phyloP scores from a whole-genome alignment of 2,797 vertebrate species.

The Chiloscyllium punctatum region DNA sequence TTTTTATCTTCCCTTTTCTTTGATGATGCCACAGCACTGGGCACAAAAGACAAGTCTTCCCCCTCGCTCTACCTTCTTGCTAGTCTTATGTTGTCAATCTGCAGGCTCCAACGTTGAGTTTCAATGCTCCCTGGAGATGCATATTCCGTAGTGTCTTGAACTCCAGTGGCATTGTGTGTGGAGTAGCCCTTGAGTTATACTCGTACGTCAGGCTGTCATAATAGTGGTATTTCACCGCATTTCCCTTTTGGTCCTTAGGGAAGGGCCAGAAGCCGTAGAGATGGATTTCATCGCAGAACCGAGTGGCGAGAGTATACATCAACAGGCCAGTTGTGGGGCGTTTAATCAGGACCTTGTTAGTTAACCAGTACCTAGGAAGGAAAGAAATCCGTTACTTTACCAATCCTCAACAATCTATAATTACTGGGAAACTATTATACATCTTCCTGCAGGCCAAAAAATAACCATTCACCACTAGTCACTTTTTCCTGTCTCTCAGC shows the following conservation, averaged over 20 bases:
- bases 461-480: neutral
- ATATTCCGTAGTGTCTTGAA: conserved; percentile 84
- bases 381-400: conserved; percentile 6
- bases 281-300: conserved; percentile 94
- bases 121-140: conserved; percentile 85
- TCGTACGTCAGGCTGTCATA: conserved; percentile 86
- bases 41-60: neutral
- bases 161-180: conserved; percentile 95
- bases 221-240: conserved; percentile 91
- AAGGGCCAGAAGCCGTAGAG: conserved; percentile 98
- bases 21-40: neutral
- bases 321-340: conserved; percentile 90
- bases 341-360: conserved; percentile 93
- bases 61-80: neutral
- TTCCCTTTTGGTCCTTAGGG: conserved; percentile 67
- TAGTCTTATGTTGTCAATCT: conserved; percentile 59
- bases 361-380: conserved; percentile 83
- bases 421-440: neutral
- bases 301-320: conserved; percentile 95
- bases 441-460: neutral
- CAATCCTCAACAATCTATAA: neutral
- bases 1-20: neutral
- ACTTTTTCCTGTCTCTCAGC: too few relatives aligned
- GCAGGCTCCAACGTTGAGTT: conserved; percentile 80
- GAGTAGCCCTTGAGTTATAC: conserved; percentile 86